Base-by-base conservation (phyloP, 92 coral and sea anemone species). In the Siderastrea radians region DNA sequence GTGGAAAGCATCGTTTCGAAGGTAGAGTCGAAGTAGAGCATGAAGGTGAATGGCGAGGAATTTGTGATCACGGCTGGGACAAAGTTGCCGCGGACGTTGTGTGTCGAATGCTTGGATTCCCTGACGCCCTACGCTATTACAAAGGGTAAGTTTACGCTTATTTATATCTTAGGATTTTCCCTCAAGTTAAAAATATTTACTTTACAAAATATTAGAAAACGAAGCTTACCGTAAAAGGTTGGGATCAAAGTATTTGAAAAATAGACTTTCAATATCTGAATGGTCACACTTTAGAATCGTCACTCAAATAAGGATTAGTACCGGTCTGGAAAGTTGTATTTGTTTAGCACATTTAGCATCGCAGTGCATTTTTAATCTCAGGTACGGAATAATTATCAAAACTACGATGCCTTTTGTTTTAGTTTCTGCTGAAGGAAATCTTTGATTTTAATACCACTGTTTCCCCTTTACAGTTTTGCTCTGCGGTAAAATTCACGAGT, bases 21-120 rank as follows among this genome's bases (percentile, higher is more conserved):
- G 99, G 99, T 6, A 86, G 89, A 60, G 83, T 97, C 8, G 99
- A 97, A 82, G 93, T 95, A 47, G 72, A 88, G 49, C 83, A 92
- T 81, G 62, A 92, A 15, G 93, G 94, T 9, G 73, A 80, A 38
- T 97, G 99, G 99, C 92, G 90, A 54, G 96, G 92, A 2, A 85
- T 97, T 7, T 97, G 98, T 60, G 99, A 96, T 67, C 96, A 91
- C 55, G 88, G 90, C 48, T 96, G 98, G 98, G 65, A 78, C 70
- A 83, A 86, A 73, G 77, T 90, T 8, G 98, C 95, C 2, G 99
- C 99, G 26, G 70, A 49, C 16, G 98, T 96, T 38, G 98, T 87
- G 5, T 97, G 99, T 67, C 88, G 93, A 68, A 96, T 94, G 95
- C 95, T 94, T 46, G 98, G 99, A 1, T 97, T 83, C 86, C 93